phyloP scores from a whole-genome alignment of 2,888 invertebrate species.

The Drosophila neonasuta region DNA sequence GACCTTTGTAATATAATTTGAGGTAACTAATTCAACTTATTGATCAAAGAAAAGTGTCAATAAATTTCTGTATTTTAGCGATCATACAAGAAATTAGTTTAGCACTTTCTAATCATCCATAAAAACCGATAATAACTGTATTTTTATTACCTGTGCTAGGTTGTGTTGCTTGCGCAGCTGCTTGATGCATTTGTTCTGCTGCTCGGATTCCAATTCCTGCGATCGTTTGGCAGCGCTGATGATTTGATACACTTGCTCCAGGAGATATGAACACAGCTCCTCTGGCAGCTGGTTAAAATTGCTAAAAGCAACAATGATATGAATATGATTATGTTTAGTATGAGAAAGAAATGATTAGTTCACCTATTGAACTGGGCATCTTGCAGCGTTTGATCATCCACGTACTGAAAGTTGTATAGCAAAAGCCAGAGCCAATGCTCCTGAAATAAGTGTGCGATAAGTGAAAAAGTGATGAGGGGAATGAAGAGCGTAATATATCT shows the following conservation, averaged over 20 bases:
- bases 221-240: constrained; percentile 79
- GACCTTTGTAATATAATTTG: too few species aligned
- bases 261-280: constrained; percentile 79
- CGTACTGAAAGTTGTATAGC: constrained; percentile 78
- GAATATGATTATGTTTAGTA: neutral
- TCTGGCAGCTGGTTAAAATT: constrained; percentile 80
- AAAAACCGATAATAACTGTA: neutral
- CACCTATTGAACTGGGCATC: constrained; percentile 71
- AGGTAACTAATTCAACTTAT: neutral
- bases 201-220: constrained; percentile 52
- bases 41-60: neutral
- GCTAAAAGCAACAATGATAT: constrained; percentile 50
- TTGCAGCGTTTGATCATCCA: constrained; percentile 61
- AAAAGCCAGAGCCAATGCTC: constrained; percentile 78
- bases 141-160: constrained; percentile 76
- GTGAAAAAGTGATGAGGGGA: constrained; percentile 1
- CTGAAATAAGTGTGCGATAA: constrained; percentile 52
- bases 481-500: constrained; percentile 27
- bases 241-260: constrained; percentile 80
- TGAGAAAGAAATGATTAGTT: neutral
- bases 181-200: constrained; percentile 60
- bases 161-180: constrained; percentile 74
- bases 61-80: neutral
- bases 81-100: too few species aligned
- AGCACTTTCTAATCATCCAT: too few species aligned